Base-by-base conservation (phyloP, 2,888 invertebrate species). In the Campoplex capitator region DNA sequence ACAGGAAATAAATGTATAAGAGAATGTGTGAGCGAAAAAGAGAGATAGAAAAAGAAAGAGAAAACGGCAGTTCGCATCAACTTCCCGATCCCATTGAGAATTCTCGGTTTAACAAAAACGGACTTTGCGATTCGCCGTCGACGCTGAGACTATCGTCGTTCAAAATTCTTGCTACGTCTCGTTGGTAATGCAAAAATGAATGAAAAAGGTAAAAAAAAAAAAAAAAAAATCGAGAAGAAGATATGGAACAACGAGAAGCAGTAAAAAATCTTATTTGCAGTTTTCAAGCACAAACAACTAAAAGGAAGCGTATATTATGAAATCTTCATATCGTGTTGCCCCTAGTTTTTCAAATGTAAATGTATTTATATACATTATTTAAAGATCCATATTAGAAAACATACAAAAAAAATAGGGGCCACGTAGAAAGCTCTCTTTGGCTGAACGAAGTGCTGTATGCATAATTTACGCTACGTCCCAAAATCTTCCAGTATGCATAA, bases 111-210 rank as follows among this genome's bases (percentile, higher is more conserved):
- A 65, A 75, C 71, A 79, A 79, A 7, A 86, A 79, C 71, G 79
- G 70, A 75, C 75, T 79, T 86, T 76, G 83, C 83, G 79, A 83
- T 76, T 83, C 86, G 86, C 54, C 79, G 86, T 70, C 79, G 71
- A 65, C 85, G 71, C 71, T 73, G 71, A 54, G 48, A 28, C 65
- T 58, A 23, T 67, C 81, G 58, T 56, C 56, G 76, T 81, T 85
- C 38, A 78, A 68, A 82, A 78, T 77, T 78, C 77, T 82, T 70
- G 74, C 62, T 74, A 78, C 71, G 71, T 83, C 56, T 73, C 56
- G 77, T 78, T 83, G 48, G 68, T 58, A 51, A 75, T 78, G 73
- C 71, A 58, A 54, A 67, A 67, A 28, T 38, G 23, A 70, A 48
- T 13, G 58, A 45, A 70, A 58, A 75, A n/a, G 23, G 18, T 54